phyloP scores from a whole-genome alignment of 2,888 invertebrate genomes.

The Xestia rhomboidea region DNA sequence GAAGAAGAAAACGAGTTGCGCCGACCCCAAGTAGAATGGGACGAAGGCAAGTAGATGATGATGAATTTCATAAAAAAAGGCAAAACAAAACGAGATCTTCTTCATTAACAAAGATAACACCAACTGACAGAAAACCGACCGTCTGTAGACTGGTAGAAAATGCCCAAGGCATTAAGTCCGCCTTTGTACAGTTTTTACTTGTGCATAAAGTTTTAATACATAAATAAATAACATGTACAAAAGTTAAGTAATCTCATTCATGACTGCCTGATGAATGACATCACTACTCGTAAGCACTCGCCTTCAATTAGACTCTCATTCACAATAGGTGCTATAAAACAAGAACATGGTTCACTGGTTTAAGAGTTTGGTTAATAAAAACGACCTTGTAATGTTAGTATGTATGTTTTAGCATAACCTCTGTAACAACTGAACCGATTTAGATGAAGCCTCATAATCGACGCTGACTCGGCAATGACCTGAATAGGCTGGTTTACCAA shows the following conservation, averaged over 20 bases:
- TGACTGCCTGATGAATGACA: slow-evolving; percentile 12
- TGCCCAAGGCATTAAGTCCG: too few species aligned
- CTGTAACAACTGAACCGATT: slow-evolving; percentile 57
- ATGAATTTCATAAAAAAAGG: neutral
- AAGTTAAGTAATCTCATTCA: slow-evolving; percentile 35
- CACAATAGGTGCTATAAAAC: slow-evolving; percentile 52
- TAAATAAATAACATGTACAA: slow-evolving; percentile 15
- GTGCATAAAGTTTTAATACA: too few species aligned
- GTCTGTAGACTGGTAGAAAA: too few species aligned
- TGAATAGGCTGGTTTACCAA: slow-evolving; percentile 31
- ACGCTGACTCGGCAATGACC: slow-evolving; percentile 53
- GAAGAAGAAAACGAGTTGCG: too few species aligned
- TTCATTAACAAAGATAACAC: too few species aligned
- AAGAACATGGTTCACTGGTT: slow-evolving; percentile 48
- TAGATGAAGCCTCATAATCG: slow-evolving; percentile 50
- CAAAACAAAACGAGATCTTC: neutral
- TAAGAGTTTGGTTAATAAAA: slow-evolving; percentile 29
- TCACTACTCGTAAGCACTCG: slow-evolving; percentile 12
- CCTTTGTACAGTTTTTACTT: too few species aligned
- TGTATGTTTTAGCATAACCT: slow-evolving; percentile 43
- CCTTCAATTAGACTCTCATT: slow-evolving; percentile 45
- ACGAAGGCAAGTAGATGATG: too few species aligned
- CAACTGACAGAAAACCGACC: too few species aligned
- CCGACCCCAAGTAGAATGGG: too few species aligned
- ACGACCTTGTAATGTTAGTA: slow-evolving; percentile 38